Conservation (phyloP, 2,888 invertebrate genomes). For the Keiferia lycopersicella region DNA sequence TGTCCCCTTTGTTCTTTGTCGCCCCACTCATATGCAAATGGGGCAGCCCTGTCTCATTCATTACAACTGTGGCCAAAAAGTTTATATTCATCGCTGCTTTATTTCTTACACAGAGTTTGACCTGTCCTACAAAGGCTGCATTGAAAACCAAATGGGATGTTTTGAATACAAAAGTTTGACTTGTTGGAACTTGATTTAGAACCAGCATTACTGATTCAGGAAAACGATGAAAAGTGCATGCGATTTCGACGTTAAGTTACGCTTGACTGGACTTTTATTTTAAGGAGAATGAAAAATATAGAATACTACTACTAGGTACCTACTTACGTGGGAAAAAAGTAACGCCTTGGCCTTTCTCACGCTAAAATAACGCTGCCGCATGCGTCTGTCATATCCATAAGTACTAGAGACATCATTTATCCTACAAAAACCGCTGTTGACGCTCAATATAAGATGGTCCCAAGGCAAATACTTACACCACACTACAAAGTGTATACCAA, state of each 20-base stretch:
- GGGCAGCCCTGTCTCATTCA: neutral
- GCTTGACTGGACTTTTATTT: constrained; percentile 16
- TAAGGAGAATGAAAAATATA: constrained; percentile 8
- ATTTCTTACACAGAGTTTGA: neutral
- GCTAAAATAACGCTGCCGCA: no score
- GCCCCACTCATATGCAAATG: constrained; percentile 76
- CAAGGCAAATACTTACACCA: no score
- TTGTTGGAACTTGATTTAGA: constrained; percentile 60
- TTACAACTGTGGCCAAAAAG: constrained; percentile 32
- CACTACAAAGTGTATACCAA: no score
- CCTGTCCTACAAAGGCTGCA: neutral
- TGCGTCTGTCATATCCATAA: no score
- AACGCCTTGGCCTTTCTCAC: no score
- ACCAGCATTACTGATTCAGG: constrained; percentile 62
- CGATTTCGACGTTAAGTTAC: constrained; percentile 22
- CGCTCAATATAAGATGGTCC: no score
- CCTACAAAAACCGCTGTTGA: no score
- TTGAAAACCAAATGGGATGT: neutral
- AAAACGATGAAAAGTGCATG: constrained; percentile 61
- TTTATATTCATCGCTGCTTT: neutral
- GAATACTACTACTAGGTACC: no score
- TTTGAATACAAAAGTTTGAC: neutral
- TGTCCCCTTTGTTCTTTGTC: constrained; percentile 74
- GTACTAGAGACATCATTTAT: no score
- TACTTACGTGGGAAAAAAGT: no score